A percentile compares a stretch with the other conserved stretches of the same genome.
Conservation (phyloP, 1,140 invertebrate species). For the Drosophila melanica region DNA sequence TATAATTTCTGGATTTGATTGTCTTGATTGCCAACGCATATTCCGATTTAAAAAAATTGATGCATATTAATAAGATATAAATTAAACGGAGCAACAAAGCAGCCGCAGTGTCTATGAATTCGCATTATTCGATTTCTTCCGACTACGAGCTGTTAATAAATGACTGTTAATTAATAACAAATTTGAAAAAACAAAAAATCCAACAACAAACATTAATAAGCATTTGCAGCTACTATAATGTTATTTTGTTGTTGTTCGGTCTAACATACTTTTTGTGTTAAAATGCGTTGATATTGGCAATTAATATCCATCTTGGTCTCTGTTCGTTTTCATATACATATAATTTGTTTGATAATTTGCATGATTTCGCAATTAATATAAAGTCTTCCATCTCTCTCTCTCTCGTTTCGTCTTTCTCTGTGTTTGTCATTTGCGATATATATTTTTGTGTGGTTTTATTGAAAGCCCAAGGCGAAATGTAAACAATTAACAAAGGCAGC, state of each 20-base stretch:
- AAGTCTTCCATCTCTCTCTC: constrained; percentile 4
- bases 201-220: constrained; percentile 48
- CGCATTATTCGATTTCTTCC: constrained; percentile 49
- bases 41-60: constrained; percentile 13
- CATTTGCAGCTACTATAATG: constrained; percentile 56
- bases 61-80: constrained; percentile 61
- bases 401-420: not conserved
- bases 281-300: constrained; percentile 73
- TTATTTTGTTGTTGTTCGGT: constrained; percentile 1
- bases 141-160: constrained; percentile 58
- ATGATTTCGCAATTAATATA: constrained; percentile 75
- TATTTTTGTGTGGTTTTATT: constrained; percentile 56
- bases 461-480: constrained; percentile 71
- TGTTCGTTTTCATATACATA: constrained; percentile 35
- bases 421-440: constrained; percentile 61
- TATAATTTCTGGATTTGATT: constrained; percentile 23
- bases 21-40: constrained; percentile 22
- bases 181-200: constrained; percentile 49
- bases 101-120: constrained; percentile 45
- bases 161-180: constrained; percentile 76
- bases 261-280: constrained; percentile 68
- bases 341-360: constrained; percentile 62
- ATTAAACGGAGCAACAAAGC: constrained; percentile 61
- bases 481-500: constrained; percentile 56
- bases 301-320: constrained; percentile 66